A percentile compares a stretch with the other conserved stretches of the same genome.
These are phyloP conservation scores for Rosalia funebris DNA, from an alignment of 2,888 invertebrate genomes.

Conservation along the genomic window DNA sequence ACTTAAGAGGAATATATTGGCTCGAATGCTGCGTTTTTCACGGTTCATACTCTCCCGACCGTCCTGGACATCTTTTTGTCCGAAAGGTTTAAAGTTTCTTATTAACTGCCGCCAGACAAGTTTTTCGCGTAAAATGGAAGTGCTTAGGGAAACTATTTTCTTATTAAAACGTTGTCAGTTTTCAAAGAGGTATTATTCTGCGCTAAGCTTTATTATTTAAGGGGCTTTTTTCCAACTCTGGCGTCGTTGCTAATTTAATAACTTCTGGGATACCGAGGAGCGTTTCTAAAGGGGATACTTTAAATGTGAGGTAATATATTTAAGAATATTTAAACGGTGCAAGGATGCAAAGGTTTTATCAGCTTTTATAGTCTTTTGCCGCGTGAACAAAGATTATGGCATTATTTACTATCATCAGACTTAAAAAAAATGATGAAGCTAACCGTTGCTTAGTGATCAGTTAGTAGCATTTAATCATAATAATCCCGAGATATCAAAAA, in stretches of 20 bases:
- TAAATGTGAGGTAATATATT: neutral
- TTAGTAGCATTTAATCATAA: no score
- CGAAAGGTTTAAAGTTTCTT: constrained; percentile 25
- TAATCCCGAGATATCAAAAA: no score
- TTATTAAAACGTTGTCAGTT: constrained; percentile 24
- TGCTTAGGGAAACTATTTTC: constrained; percentile 19
- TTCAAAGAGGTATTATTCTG: constrained; percentile 5
- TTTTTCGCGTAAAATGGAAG: constrained; percentile 14
- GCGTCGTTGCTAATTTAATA: constrained; percentile 3
- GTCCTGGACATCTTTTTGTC: constrained; percentile 14
- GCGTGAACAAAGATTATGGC: no score
- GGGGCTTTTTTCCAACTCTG: neutral
- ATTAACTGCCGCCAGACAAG: constrained; percentile 18
- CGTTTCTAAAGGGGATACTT: neutral
- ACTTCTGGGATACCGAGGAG: neutral
- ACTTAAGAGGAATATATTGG: constrained; percentile 48
- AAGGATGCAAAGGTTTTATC: no score
- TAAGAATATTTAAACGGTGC: neutral
- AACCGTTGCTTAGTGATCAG: no score
- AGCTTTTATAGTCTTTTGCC: no score
- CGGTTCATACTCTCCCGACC: constrained; percentile 32
- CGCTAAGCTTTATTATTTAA: constrained; percentile 6
- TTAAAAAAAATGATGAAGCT: no score
- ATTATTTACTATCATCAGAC: no score
- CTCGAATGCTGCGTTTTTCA: constrained; percentile 36